Percentiles rank a stretch among this genome's conserved stretches.
phyloP scores from a whole-genome alignment of 1,140 invertebrate species.

The Philopotamus ludificatus region DNA sequence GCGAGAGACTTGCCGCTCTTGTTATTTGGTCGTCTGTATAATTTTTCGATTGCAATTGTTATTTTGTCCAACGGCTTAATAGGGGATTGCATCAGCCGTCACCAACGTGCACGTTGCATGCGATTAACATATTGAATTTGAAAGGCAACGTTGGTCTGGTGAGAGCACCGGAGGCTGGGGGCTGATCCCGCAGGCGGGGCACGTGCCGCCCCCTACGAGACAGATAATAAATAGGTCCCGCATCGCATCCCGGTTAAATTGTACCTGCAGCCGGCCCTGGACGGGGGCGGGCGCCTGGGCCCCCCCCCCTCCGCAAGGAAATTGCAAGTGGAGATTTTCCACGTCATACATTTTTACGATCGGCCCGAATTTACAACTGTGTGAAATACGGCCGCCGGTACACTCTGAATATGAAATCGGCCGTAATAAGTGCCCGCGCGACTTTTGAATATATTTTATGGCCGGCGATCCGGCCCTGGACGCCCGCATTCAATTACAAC shows the following conservation, averaged over 20 bases:
- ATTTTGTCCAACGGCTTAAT: too few relatives aligned
- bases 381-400: conserved; percentile 18
- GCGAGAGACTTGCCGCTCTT: too few relatives aligned
- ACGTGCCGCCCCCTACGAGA: conserved; percentile 7
- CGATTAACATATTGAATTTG: neutral
- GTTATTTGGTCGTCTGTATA: too few relatives aligned
- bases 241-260: conserved; percentile 7
- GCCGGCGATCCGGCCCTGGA: neutral
- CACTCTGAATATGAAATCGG: conserved; percentile 22
- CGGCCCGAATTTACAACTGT: conserved; percentile 23
- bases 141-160: neutral
- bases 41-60: too few relatives aligned
- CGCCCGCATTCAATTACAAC: too few relatives aligned
- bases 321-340: conserved; percentile 30
- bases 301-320: too few relatives aligned
- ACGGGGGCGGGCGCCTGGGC: neutral
- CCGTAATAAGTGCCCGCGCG: conserved; percentile 12
- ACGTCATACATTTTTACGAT: conserved; percentile 32
- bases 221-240: conserved; percentile 13
- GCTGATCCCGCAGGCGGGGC: neutral
- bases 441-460: conserved; percentile 13
- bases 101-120: too few relatives aligned
- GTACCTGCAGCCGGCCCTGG: neutral
- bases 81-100: too few relatives aligned
- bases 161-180: neutral